phyloP scores from a whole-genome alignment of 2,888 invertebrate species.

The Pterostichus madidus region DNA sequence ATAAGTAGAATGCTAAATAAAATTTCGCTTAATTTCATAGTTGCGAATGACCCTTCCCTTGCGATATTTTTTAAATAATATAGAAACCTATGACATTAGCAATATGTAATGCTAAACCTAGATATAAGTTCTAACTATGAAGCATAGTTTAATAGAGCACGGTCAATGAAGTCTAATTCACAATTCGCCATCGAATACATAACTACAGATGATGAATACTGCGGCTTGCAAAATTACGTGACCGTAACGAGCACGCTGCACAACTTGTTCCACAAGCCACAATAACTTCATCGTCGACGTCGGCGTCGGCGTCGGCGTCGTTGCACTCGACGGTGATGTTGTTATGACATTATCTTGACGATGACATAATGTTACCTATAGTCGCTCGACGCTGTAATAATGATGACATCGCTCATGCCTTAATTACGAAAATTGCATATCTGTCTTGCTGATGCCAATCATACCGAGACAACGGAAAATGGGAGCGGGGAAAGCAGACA shows the following conservation, averaged over 20 bases:
- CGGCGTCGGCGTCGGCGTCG: neutral
- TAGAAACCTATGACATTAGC: no score
- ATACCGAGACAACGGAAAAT: neutral
- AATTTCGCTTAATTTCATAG: no score
- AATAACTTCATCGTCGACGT: slow-evolving; percentile 12
- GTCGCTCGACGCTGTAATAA: neutral
- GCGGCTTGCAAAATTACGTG: neutral
- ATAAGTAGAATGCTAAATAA: no score
- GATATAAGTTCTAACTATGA: neutral
- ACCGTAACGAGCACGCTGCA: neutral
- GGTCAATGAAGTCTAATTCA: neutral
- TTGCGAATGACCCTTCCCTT: no score
- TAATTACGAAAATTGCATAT: slow-evolving; percentile 38
- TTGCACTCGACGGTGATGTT: neutral
- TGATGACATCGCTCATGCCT: slow-evolving; percentile 27
- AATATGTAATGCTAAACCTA: no score
- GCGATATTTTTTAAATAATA: no score
- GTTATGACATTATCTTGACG: slow-evolving; percentile 49
- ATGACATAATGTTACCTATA: slow-evolving; percentile 41
- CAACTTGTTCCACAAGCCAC: slow-evolving; percentile 8
- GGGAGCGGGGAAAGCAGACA: no score
- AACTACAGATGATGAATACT: neutral
- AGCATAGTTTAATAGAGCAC: neutral
- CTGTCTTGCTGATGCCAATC: slow-evolving; percentile 26
- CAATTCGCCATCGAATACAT: neutral